phyloP scores from a whole-genome alignment of 1,140 invertebrate genomes.

The Helicorthomorpha holstii region DNA sequence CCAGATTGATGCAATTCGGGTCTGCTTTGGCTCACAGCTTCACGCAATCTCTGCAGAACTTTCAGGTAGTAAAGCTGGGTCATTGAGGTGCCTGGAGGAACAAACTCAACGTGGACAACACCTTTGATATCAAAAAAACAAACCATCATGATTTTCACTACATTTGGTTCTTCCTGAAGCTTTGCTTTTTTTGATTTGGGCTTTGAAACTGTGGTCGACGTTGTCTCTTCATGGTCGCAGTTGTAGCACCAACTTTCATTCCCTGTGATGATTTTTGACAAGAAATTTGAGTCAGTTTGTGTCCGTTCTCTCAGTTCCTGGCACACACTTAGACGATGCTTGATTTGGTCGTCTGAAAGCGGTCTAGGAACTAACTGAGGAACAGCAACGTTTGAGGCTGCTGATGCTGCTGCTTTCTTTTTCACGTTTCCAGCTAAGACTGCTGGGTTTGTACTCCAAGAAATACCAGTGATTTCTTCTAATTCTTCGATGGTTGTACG shows the following conservation, averaged over 20 bases:
- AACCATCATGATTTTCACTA: slow-evolving; percentile 20
- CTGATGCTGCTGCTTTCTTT: background rate
- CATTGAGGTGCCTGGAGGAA: slow-evolving; percentile 15
- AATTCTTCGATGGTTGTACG: background rate
- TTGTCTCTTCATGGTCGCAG: slow-evolving; percentile 15
- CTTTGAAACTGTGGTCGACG: slow-evolving; percentile 14
- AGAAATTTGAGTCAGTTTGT: slow-evolving; percentile 2
- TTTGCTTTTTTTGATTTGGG: slow-evolving; percentile 8
- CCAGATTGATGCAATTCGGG: background rate
- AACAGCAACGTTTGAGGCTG: no score
- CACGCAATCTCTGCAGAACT: background rate
- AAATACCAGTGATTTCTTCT: background rate
- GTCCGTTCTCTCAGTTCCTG: background rate
- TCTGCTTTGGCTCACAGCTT: background rate
- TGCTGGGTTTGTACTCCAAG: background rate
- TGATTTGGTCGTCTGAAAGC: background rate
- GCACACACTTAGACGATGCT: background rate
- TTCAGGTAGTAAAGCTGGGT: background rate
- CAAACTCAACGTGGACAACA: slow-evolving; percentile 19
- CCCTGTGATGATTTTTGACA: background rate
- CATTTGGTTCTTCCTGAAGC: slow-evolving; percentile 17
- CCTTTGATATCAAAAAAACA: slow-evolving; percentile 18
- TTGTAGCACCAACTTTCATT: slow-evolving; percentile 2
- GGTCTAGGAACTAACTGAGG: background rate
- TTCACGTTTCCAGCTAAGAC: background rate